Evolutionary conservation across 2,113 vertebrate species (phyloP).

Genomic region (Tonatia bakeri): DNA sequence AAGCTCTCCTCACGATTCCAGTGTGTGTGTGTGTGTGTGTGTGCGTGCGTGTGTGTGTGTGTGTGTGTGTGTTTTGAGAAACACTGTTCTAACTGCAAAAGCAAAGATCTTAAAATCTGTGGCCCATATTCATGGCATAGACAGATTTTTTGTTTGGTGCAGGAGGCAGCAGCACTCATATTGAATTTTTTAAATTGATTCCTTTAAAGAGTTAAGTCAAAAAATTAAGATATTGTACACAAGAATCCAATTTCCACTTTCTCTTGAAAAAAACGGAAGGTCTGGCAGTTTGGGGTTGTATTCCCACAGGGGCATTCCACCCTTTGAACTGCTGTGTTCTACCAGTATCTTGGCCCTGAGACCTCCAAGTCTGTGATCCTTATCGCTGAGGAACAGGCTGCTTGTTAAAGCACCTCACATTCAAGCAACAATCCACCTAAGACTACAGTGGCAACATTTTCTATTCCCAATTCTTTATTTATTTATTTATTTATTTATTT

Average conservation of each 20-base stretch:
- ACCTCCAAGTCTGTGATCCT: neutral
- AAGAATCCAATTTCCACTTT: neutral
- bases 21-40: neutral
- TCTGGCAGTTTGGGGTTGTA: neutral
- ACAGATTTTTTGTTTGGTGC: neutral
- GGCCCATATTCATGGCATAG: rapidly evolving
- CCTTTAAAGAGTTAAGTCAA: neutral
- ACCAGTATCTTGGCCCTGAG: neutral
- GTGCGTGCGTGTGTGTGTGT: neutral
- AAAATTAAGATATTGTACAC: neutral
- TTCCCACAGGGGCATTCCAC: rapidly evolving
- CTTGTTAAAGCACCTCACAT: neutral
- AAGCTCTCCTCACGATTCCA: neutral
- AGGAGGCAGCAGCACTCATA: neutral
- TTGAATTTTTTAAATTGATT: neutral
- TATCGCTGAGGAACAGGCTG: too few relatives aligned
- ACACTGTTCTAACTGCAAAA: neutral
- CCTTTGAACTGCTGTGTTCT: neutral
- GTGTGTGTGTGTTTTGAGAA: neutral
- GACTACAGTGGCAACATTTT: neutral
- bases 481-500: neutral
- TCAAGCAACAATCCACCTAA: neutral
- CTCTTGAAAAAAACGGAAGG: neutral
- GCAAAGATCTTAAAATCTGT: neutral
- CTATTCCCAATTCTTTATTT: neutral